Percentiles rank a stretch among this genome's conserved stretches.
Conservation (phyloP, 2,888 invertebrate species). For the Epirrita christyi region DNA sequence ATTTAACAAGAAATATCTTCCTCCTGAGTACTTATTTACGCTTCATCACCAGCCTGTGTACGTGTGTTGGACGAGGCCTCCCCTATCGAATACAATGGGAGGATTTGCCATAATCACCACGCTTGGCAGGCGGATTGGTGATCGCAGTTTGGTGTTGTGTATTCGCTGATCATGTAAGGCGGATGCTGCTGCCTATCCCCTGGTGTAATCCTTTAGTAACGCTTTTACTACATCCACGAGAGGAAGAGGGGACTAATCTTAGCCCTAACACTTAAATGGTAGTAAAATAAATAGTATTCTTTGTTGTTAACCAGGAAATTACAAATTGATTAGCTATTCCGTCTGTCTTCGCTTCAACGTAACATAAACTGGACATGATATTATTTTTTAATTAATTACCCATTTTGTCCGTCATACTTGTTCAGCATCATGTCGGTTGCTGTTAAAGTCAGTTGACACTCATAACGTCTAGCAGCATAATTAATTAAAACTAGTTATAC, state of each 20-base stretch:
- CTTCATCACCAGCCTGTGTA: too few relatives aligned
- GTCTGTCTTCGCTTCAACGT: constrained; percentile 35
- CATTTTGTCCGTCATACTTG: constrained; percentile 36
- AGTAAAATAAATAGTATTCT: constrained; percentile 12
- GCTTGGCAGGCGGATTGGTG: too few relatives aligned
- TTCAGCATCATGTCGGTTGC: constrained; percentile 26
- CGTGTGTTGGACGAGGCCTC: too few relatives aligned
- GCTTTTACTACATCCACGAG: too few relatives aligned
- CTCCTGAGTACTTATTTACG: neutral
- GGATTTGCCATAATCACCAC: too few relatives aligned
- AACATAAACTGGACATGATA: constrained; percentile 40
- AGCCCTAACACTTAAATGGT: neutral
- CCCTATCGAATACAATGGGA: too few relatives aligned
- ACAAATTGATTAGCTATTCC: constrained; percentile 46
- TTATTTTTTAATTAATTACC: constrained; percentile 33
- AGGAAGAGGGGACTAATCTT: too few relatives aligned
- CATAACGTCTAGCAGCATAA: constrained; percentile 31
- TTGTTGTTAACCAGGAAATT: constrained; percentile 42
- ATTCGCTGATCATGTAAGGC: too few relatives aligned
- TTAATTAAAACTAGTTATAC: constrained; percentile 33
- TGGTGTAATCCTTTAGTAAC: too few relatives aligned
- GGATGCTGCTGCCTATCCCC: too few relatives aligned
- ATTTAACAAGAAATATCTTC: neutral
- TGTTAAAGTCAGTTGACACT: constrained; percentile 33
- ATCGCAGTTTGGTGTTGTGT: too few relatives aligned